Conservation (phyloP, 2,797 vertebrate genomes). For the Ptychadena robeensis region DNA sequence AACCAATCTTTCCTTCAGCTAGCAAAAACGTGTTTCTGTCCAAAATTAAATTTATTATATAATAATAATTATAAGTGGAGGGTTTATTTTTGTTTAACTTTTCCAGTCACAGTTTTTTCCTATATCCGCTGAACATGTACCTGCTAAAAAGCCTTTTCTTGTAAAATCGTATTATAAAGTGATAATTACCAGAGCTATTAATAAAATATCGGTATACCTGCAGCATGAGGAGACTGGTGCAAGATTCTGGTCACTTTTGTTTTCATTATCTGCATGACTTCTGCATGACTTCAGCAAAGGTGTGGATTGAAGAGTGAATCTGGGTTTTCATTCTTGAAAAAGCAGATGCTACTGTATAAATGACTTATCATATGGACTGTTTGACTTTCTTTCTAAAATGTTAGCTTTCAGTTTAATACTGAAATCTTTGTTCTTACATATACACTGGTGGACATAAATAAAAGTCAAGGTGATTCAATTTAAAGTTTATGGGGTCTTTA, state of each 20-base stretch:
- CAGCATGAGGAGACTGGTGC: neutral
- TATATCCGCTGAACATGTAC: neutral
- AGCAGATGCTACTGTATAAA: neutral
- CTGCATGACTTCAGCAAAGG: neutral
- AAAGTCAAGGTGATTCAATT: too few relatives aligned
- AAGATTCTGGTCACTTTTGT: neutral
- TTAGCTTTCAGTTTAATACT: neutral
- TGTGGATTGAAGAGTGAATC: neutral
- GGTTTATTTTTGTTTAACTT: neutral
- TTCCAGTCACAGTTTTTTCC: neutral
- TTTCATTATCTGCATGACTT: neutral
- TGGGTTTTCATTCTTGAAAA: neutral
- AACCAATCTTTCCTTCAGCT: neutral
- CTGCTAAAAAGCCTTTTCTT: neutral
- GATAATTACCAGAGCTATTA: constrained; percentile 27
- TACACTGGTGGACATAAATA: too few relatives aligned
- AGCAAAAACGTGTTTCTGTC: neutral
- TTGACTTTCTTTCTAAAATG: neutral
- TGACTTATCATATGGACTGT: neutral
- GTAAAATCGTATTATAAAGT: constrained; percentile 13
- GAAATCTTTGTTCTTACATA: too few relatives aligned
- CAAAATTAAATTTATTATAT: neutral
- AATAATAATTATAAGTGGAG: neutral
- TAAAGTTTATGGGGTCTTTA: too few relatives aligned
- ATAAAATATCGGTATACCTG: constrained; percentile 7